Evolutionary conservation across 2,888 invertebrate genomes (phyloP).

Genomic region (Seira sanloemensis): DNA sequence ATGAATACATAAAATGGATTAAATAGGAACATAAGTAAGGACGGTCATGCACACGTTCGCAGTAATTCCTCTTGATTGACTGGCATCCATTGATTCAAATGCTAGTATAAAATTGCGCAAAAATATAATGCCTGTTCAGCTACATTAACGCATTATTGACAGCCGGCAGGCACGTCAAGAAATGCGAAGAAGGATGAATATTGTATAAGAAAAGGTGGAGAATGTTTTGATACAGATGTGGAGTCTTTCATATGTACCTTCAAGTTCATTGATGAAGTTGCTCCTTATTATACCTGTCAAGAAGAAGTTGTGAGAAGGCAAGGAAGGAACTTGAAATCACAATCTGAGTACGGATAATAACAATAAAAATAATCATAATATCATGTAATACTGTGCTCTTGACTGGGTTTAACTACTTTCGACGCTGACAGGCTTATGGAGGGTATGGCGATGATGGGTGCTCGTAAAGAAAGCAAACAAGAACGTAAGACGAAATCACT

Average conservation of each 20-base stretch:
- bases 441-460: not conserved
- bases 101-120: too few species aligned
- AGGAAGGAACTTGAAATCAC: conserved; percentile 27
- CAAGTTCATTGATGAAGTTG: conserved; percentile 17
- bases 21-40: not conserved
- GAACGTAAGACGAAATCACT: conserved; percentile 19
- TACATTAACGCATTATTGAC: conserved; percentile 22
- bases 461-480: conserved; percentile 41
- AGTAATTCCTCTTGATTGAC: too few species aligned
- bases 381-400: conserved; percentile 31
- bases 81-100: too few species aligned
- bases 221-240: not conserved
- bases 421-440: not conserved
- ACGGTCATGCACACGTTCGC: too few species aligned
- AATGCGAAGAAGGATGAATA: not conserved
- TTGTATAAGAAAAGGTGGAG: conserved; percentile 13
- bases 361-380: conserved; percentile 24
- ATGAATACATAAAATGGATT: not conserved
- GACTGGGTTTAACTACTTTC: conserved; percentile 33
- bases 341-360: conserved; percentile 26
- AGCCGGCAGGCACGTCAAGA: conserved; percentile 16
- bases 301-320: not conserved
- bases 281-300: not conserved
- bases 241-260: not conserved
- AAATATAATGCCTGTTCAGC: too few species aligned